phyloP scores from a whole-genome alignment of 2,888 invertebrate genomes.

The Linnaemya tessellans region DNA sequence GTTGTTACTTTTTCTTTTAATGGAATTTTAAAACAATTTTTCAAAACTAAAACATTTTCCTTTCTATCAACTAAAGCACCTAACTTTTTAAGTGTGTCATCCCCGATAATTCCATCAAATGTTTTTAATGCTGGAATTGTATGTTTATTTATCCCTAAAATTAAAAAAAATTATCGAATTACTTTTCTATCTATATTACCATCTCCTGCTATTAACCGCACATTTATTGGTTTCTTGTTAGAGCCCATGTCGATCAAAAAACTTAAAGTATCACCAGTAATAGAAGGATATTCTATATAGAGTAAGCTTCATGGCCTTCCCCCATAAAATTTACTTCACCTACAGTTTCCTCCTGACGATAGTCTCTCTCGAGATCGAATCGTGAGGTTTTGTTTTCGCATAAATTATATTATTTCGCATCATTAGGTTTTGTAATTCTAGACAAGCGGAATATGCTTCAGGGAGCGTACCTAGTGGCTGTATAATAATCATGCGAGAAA shows the following conservation, averaged over 20 bases:
- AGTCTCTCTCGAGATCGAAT: too few species aligned
- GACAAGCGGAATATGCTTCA: constrained; percentile 65
- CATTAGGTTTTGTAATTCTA: constrained; percentile 43
- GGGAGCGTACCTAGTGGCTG: constrained; percentile 57
- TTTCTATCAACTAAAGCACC: too few species aligned
- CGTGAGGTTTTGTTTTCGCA: too few species aligned
- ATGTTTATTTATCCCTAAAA: constrained; percentile 18
- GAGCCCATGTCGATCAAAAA: constrained; percentile 31
- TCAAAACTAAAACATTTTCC: too few species aligned
- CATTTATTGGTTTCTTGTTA: constrained; percentile 15
- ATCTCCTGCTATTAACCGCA: constrained; percentile 21
- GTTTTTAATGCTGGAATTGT: not conserved
- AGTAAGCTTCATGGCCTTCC: too few species aligned
- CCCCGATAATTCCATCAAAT: not conserved
- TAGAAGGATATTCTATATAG: too few species aligned
- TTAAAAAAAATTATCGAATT: not conserved
- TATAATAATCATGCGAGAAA: constrained; percentile 62
- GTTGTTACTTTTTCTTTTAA: too few species aligned
- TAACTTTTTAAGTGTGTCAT: constrained; percentile 8
- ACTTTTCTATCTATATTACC: constrained; percentile 7
- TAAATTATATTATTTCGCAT: constrained; percentile 34
- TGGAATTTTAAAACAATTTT: too few species aligned
- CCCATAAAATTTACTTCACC: too few species aligned
- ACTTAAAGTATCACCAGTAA: not conserved
- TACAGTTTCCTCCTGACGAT: too few species aligned